These are phyloP conservation scores for Perizoma affinitatum DNA, from an alignment of 2,888 invertebrate species.

Conservation along the genomic window DNA sequence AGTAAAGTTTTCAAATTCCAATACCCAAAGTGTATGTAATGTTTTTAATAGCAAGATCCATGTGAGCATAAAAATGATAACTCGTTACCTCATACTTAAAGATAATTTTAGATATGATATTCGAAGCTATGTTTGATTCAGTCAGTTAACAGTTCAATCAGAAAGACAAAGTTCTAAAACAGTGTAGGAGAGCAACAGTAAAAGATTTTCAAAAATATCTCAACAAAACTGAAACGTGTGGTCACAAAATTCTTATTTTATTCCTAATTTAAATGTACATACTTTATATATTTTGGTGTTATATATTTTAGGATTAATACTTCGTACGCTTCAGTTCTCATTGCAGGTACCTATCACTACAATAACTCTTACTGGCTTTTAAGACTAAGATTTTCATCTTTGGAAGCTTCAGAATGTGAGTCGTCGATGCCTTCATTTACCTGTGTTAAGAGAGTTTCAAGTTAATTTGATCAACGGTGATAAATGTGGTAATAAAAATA, in stretches of 20 bases:
- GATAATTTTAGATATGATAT: constrained; percentile 20
- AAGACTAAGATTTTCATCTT: constrained; percentile 36
- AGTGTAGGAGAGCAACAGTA: constrained; percentile 33
- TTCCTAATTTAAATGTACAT: constrained; percentile 37
- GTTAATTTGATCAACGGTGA: neutral
- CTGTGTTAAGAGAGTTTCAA: constrained; percentile 22
- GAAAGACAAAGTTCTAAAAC: constrained; percentile 28
- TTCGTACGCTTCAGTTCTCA: constrained; percentile 34
- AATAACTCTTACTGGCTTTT: constrained; percentile 35
- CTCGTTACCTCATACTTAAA: constrained; percentile 13
- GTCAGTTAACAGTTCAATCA: constrained; percentile 25
- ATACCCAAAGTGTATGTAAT: constrained; percentile 17
- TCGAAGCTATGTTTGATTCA: constrained; percentile 17
- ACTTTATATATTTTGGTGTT: constrained; percentile 47
- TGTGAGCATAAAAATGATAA: constrained; percentile 15
- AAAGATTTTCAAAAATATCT: constrained; percentile 33
- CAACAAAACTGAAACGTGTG: constrained; percentile 28
- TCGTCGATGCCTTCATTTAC: constrained; percentile 33
- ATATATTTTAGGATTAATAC: constrained; percentile 34
- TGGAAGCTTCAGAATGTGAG: constrained; percentile 38
- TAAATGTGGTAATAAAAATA: neutral
- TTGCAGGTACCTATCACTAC: constrained; percentile 28
- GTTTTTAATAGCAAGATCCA: constrained; percentile 6
- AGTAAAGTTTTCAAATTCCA: neutral
- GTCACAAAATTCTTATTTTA: constrained; percentile 35